Evolutionary conservation across 2,888 invertebrate species (phyloP).

Genomic region (Dryocosmus kuriphilus): DNA sequence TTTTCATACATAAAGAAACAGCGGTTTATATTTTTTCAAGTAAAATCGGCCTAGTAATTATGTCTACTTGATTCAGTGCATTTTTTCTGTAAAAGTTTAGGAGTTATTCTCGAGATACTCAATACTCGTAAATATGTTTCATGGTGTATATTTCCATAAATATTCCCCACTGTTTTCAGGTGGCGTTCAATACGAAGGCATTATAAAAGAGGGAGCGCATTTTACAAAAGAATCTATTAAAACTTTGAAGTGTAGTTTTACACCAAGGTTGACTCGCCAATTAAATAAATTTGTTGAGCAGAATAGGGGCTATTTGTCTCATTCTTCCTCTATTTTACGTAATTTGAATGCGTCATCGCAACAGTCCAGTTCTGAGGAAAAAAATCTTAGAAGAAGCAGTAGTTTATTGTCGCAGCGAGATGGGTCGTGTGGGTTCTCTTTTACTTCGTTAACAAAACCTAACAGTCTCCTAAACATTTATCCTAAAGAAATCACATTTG

Average conservation of each 20-base stretch:
- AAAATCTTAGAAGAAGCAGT: constrained; percentile 12
- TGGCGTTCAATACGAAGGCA: constrained; percentile 42
- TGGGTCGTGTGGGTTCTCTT: not conserved
- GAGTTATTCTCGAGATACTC: too few relatives aligned
- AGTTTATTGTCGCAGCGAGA: constrained; percentile 7
- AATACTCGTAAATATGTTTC: too few relatives aligned
- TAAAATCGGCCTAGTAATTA: too few relatives aligned
- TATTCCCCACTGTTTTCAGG: constrained; percentile 18
- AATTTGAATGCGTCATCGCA: not conserved
- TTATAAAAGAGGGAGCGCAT: constrained; percentile 53
- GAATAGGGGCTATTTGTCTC: constrained; percentile 69
- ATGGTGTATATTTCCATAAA: constrained; percentile 41
- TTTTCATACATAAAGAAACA: too few relatives aligned
- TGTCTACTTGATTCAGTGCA: too few relatives aligned
- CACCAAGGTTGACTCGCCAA: constrained; percentile 73
- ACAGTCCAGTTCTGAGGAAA: not conserved
- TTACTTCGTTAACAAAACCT: not conserved
- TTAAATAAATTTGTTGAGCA: constrained; percentile 73
- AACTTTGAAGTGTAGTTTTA: constrained; percentile 69
- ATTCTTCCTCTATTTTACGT: constrained; percentile 68
- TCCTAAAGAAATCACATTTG: not conserved
- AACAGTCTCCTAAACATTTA: not conserved
- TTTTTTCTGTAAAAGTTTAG: too few relatives aligned
- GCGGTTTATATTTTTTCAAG: too few relatives aligned
- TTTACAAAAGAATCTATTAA: constrained; percentile 64